These are phyloP conservation scores for Florisuga fusca DNA, from an alignment of 2,797 vertebrate species.

Conservation along the genomic window DNA sequence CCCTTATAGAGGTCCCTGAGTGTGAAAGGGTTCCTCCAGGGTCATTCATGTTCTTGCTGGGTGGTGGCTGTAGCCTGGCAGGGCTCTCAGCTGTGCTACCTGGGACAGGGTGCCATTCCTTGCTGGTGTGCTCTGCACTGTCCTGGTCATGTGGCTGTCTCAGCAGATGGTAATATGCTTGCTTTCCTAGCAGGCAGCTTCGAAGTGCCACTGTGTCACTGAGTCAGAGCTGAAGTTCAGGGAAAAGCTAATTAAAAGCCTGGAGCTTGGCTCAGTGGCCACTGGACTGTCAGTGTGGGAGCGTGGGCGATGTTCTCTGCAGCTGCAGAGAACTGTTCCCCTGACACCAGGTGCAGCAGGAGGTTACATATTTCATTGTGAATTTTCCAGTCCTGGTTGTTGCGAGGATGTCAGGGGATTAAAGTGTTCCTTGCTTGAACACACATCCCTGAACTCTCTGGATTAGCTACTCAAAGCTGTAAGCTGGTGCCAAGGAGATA, in stretches of 20 bases:
- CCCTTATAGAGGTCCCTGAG: neutral
- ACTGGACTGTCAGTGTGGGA: fast-evolving
- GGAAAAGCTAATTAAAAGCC: neutral
- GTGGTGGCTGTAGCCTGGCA: neutral
- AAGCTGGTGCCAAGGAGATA: neutral
- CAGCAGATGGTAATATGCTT: neutral
- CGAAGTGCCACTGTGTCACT: neutral
- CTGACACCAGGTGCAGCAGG: neutral
- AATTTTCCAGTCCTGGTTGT: neutral
- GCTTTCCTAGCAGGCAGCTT: neutral
- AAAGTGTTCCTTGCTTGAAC: neutral
- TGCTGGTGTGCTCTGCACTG: fast-evolving
- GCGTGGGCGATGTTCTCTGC: neutral
- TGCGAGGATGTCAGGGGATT: neutral
- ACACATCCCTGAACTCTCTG: neutral
- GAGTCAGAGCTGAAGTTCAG: neutral
- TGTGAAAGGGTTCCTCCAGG: neutral
- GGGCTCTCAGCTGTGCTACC: neutral
- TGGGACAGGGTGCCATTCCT: neutral
- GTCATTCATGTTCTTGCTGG: neutral
- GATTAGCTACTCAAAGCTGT: neutral
- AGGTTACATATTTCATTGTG: neutral
- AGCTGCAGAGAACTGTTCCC: neutral
- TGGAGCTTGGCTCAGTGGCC: neutral
- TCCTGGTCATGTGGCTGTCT: fast-evolving